Percentiles rank a stretch among this genome's conserved stretches.
phyloP scores from a whole-genome alignment of 2,113 vertebrate species.

The Phyllopteryx taeniolatus region DNA sequence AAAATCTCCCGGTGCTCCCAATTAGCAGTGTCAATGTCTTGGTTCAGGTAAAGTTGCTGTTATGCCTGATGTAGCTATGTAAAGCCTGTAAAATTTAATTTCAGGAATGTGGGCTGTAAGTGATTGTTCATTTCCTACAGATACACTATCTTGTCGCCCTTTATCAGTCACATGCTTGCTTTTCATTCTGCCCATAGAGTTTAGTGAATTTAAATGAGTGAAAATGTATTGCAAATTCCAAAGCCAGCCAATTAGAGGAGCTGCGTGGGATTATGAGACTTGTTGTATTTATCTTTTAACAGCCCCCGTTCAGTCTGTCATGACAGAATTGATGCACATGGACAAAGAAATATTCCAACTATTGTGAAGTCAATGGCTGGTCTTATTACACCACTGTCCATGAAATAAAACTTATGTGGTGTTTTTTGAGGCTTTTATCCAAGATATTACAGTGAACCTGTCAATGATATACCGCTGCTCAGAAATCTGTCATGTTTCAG shows the following conservation, averaged over 20 bases:
- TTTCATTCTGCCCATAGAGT: not conserved
- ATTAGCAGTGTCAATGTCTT: constrained; percentile 17
- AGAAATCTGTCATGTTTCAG: constrained; percentile 29
- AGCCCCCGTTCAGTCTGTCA: not conserved
- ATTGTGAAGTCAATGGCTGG: not conserved
- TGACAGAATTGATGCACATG: not conserved
- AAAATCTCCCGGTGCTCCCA: too few relatives aligned
- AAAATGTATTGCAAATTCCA: not conserved
- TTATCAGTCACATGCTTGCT: constrained; percentile 15
- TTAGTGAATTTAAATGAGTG: not conserved
- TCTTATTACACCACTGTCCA: not conserved
- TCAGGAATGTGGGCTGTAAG: constrained; percentile 8
- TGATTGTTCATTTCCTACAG: constrained; percentile 26
- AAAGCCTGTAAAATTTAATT: constrained; percentile 7
- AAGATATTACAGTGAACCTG: constrained; percentile 24
- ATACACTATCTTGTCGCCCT: constrained; percentile 10
- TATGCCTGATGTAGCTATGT: constrained; percentile 7
- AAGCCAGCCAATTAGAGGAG: not conserved
- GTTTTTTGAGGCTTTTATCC: constrained; percentile 18
- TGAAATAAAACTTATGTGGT: not conserved
- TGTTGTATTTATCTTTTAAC: not conserved
- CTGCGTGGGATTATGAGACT: not conserved
- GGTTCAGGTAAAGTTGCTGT: not conserved
- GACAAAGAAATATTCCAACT: not conserved
- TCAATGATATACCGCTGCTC: constrained; percentile 26